Base-by-base conservation (phyloP, 2,888 invertebrate species). In the Eupithecia abbreviata region DNA sequence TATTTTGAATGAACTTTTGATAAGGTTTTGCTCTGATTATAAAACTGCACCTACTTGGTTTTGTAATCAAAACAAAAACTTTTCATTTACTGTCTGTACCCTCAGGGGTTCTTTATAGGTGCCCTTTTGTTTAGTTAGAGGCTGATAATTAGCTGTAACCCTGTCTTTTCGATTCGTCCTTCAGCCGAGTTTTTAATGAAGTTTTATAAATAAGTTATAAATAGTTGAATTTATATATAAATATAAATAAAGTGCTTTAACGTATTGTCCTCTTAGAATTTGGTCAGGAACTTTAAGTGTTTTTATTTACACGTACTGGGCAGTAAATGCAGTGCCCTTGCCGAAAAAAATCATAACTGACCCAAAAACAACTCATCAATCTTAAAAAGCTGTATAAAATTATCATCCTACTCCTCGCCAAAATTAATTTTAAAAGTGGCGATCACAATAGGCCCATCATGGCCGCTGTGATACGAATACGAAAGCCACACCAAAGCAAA, bases 101-200 rank as follows among this genome's bases (percentile, higher is more conserved):
- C 47, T 47, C 4, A 68, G 68, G 47, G n/a, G 30, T 68, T 68
- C 45, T 47, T 45, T 18, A 47, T 47, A 68, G 18, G 43, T 68
- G 4, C 55, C n/a, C 73, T 42, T 66, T 73, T 73, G 51, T 73
- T 72, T 58, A 41, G 13, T 68, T 72, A 12, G 42, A 67, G 51
- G 55, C 45, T 18, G 18, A 68, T 55, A 18, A 68, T 73, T 67
- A 68, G 73, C 43, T 18, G 45, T 13, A 30, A 51, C 9, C 30
- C n/a, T 70, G 71, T 74, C 65, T 55, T 74, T 42, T 62, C 70
- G 66, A 73, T 43, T 45, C 62, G 51, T 41, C 18, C 43, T 66
- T 73, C 75, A 79, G 75, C 76, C 77, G 74, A 78, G 75, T 78
- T 73, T 81, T 79, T 74, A 73, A 73, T 75, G 74, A 72, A 75